A percentile compares a stretch with the other conserved stretches of the same genome.
phyloP scores from a whole-genome alignment of 2,797 vertebrate genomes.

The Mastacembelus armatus region DNA sequence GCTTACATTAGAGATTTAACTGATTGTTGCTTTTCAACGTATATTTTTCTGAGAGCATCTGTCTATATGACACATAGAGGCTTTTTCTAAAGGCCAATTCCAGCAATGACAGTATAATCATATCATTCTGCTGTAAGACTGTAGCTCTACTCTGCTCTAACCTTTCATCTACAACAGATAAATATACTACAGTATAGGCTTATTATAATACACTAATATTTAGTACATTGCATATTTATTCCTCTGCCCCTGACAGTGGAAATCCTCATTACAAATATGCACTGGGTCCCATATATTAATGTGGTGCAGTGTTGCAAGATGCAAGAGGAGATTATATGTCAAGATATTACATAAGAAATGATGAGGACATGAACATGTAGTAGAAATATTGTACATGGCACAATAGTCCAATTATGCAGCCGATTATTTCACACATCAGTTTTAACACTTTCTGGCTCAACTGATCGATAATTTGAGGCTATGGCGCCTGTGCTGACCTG shows the following conservation, averaged over 20 bases:
- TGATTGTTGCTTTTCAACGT: too few relatives aligned
- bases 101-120: too few relatives aligned
- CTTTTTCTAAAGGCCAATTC: too few relatives aligned
- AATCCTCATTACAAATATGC: neutral
- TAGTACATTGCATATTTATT: neutral
- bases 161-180: too few relatives aligned
- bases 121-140: too few relatives aligned
- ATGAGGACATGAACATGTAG: slow-evolving; percentile 13
- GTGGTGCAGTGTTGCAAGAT: too few relatives aligned
- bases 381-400: slow-evolving; percentile 3
- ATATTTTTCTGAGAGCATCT: too few relatives aligned
- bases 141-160: too few relatives aligned
- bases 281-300: too few relatives aligned
- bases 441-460: slow-evolving; percentile 1
- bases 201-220: neutral
- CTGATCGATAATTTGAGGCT: slow-evolving; percentile 18
- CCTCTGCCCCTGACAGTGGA: neutral
- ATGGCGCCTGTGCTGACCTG: neutral
- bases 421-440: slow-evolving; percentile 21
- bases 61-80: too few relatives aligned
- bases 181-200: too few relatives aligned
- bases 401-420: slow-evolving; percentile 9
- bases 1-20: too few relatives aligned
- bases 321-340: slow-evolving; percentile 16
- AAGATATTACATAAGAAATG: slow-evolving; percentile 35